Evolutionary conservation across 53 echinoderm and acorn worm species (phyloP), one percentile per base, ranked within the genome.

Genomic region (Actinopyga echinites): DNA sequence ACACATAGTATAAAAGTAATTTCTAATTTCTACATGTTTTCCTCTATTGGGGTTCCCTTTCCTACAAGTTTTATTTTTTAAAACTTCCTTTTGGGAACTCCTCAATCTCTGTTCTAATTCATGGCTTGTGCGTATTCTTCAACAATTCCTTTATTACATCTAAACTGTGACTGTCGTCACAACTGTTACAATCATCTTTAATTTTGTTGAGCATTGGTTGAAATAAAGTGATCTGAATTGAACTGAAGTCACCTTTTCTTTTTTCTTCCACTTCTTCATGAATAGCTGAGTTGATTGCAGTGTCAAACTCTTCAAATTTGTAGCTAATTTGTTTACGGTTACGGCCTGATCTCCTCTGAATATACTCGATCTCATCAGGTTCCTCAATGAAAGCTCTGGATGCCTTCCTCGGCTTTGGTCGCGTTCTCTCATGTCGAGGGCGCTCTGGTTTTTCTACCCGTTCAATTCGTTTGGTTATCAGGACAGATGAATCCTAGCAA

Each of bases 241-340:
- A n/a, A n/a, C n/a, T n/a, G n/a, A n/a, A 49, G 17, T 64, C 29
- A 97, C 93, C 90, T 97, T 92, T 93, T 37, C 90, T 90, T 49
- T 92, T 89, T 67, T 94, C 92, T 55, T 84, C 92, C n/a, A 94
- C 92, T 64, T 97, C 94, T 1, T 97, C 94, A 56, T 82, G 58
- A 33, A 97, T 97, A 31, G 97, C 97, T 6, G 97, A 90, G 55
- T 94, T 90, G 65, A 97, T 97, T 31, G 94, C 94, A 9, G 92
- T 30, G 60, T 97, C 97, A 87, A 92, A 97, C 44, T 97, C 97
- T 30, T 97, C 94, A 92, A 97, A 97, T 55, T 92, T 94, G 71
- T 97, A 97, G 85, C 89, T 94, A 68, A 97, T 92, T 5, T 90
- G 86, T 64, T 90, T 92, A 24, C 87, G 80, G 15, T 57, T 67